Evolutionary conservation across 1,140 invertebrate genomes (phyloP), one percentile per base, ranked within the genome.

Genomic region (Halesus radiatus): DNA sequence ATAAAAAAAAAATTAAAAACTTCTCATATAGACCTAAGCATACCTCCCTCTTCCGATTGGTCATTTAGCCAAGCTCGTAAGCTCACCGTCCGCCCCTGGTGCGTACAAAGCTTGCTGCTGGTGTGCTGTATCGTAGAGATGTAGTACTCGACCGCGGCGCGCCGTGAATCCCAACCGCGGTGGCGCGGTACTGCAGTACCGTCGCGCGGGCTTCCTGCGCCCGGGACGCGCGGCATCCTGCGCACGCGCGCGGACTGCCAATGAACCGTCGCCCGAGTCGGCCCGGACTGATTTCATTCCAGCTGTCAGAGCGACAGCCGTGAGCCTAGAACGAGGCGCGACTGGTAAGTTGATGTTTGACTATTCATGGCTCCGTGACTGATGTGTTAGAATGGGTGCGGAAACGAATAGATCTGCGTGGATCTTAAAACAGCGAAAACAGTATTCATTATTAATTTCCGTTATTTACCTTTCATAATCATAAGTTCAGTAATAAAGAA

Each of bases 131-230:
- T 56, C 15, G 8, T n/a, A 22, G 20, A 20, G n/a, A 23, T 15
- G 20, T 20, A 20, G 26, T 8, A 23, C 20, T 26, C 23, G 4
- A 3, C 3, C 3, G 18, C 16, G 15, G 26, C 1, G 76, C 37
- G 76, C 53, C 68, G 66, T 78, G 76, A 78, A 78, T 78, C 64
- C 56, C 75, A 70, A 72, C 78, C 79, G 75, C 66, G 78, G 70
- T 58, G 58, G 52, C 18, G 81, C 72, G 76, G 66, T 16, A 72
- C 22, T 15, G 81, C 72, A 70, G 66, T 16, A 72, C 22, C 73
- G 79, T 80, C 81, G 78, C 76, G 81, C 78, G 81, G 20, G 56
- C 68, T 79, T 79, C 79, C 79, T 79, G 78, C 78, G 81, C 56
- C 58, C 56, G 81, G 56, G 78, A 79, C 77, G 73, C 58, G 78